phyloP scores from a whole-genome alignment of 35 echinoderm and acorn worm species.

The Hemicentrotus pulcherrimus region DNA sequence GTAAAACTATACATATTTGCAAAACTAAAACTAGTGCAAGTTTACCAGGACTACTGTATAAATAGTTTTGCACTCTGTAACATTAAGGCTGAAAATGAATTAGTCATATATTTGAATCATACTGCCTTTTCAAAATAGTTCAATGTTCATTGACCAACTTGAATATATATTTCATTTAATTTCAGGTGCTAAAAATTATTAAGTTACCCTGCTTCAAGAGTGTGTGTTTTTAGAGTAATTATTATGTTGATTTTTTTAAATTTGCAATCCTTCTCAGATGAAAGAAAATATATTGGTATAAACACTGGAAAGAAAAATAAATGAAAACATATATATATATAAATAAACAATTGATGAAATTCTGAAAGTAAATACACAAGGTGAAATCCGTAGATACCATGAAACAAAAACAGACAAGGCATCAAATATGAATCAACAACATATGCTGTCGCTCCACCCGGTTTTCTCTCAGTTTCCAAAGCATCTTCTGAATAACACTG shows the following conservation, averaged over 20 bases:
- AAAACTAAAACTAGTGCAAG: not conserved
- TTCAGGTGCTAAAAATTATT: no score
- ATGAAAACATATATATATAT: no score
- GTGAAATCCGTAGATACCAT: not conserved
- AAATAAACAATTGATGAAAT: no score
- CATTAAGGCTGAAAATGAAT: not conserved
- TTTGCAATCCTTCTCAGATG: not conserved
- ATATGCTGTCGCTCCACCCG: no score
- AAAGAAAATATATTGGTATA: not conserved
- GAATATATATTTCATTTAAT: no score
- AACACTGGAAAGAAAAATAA: not conserved
- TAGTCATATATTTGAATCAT: not conserved
- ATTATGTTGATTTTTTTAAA: not conserved
- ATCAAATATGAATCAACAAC: not conserved
- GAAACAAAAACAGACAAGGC: not conserved
- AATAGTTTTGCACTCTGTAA: not conserved
- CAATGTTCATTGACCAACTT: not conserved
- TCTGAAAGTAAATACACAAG: not conserved
- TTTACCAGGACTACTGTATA: not conserved
- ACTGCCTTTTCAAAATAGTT: not conserved
- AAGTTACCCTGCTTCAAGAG: not conserved
- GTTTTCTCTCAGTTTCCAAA: no score
- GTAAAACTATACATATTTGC: not conserved
- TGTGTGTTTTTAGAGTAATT: not conserved
- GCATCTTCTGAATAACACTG: no score